Base-by-base conservation (phyloP, 2,888 invertebrate genomes). In the Neoscelio sp. region DNA sequence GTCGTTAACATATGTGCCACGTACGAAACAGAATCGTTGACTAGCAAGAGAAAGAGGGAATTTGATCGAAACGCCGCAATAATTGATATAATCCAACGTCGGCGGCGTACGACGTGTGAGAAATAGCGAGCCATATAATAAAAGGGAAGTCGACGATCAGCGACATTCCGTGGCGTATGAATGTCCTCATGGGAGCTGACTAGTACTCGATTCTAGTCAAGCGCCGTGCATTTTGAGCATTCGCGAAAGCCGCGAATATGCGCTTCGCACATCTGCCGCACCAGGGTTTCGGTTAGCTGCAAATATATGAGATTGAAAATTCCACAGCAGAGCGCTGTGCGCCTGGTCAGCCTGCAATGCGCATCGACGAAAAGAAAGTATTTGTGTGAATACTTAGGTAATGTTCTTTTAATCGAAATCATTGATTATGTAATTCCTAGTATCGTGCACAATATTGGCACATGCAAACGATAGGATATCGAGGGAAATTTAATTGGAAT, bases 71-170 rank as follows among this genome's bases (percentile, higher is more conserved):
- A 48, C 23, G 38, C 18, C n/a, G 28, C 42, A 42, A 68, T 58
- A 68, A 67, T 46, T 44, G 48, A 68, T 56, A 48, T 33, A 38
- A 54, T 65, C 40, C 8, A 13, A 38, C 38, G 50, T 18, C 26
- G 46, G 8, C 13, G 62, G 68, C 26, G 35, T 48, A 26, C 46
- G 28, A 56, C 48, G 28, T 26, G 40, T 33, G 62, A 23, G 62
- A 62, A 62, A 73, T 20, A 54, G 42, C 28, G 28, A 54, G 46
- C 23, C 40, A 13, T 28, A 38, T 30, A 56, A 56, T 44, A 40
- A 64, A 74, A 54, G 50, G 62, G 65, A 78, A 71, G 74, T 65
- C 15, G 46, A 52, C 44, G 20, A 67, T 58, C 60, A 67, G 50
- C 56, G 60, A 42, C 58, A 60, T 62, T 68, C 44, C 60, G n/a